Percentiles rank a stretch among this genome's conserved stretches.
Evolutionary conservation across 2,113 vertebrate genomes (phyloP).

Genomic region (Sinocyclocheilus rhinocerous): DNA sequence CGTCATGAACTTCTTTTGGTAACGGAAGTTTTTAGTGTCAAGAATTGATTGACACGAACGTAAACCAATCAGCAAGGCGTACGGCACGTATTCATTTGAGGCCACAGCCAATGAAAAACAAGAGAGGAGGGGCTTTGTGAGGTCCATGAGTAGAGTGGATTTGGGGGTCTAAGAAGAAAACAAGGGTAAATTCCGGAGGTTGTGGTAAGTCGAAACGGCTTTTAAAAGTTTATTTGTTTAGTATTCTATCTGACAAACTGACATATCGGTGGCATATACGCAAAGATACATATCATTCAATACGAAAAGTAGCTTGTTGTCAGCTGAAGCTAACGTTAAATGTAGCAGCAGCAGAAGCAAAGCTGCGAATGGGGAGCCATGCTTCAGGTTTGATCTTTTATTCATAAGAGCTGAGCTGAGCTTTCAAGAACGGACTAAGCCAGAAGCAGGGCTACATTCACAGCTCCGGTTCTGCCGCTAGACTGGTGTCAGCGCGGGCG

Average conservation of each 20-base stretch:
- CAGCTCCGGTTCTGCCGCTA: background rate
- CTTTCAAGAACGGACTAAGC: slow-evolving; percentile 25
- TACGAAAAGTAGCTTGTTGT: slow-evolving; percentile 34
- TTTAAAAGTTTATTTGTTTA: slow-evolving; percentile 34
- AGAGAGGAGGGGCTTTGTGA: slow-evolving; percentile 60
- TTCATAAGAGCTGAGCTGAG: slow-evolving; percentile 27
- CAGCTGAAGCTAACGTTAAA: slow-evolving; percentile 40
- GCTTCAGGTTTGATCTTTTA: slow-evolving; percentile 45
- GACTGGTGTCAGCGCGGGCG: background rate
- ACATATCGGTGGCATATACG: background rate
- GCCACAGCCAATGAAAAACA: slow-evolving; percentile 36
- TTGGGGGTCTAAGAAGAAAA: slow-evolving; percentile 78
- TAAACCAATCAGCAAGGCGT: slow-evolving; percentile 63
- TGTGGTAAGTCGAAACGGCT: slow-evolving; percentile 66
- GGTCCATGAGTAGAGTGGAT: slow-evolving; percentile 72
- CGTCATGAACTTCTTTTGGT: slow-evolving; percentile 71
- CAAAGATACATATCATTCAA: background rate
- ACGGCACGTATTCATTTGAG: slow-evolving; percentile 58
- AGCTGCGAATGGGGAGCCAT: slow-evolving; percentile 36
- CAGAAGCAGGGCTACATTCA: slow-evolving; percentile 18
- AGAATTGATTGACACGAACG: slow-evolving; percentile 67
- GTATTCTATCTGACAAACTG: background rate
- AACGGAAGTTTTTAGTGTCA: slow-evolving; percentile 77
- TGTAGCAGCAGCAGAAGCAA: slow-evolving; percentile 18
- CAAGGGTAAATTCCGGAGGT: slow-evolving; percentile 71